These are phyloP conservation scores for Apamea monoglypha DNA, from an alignment of 2,888 invertebrate species.

Conservation along the genomic window DNA sequence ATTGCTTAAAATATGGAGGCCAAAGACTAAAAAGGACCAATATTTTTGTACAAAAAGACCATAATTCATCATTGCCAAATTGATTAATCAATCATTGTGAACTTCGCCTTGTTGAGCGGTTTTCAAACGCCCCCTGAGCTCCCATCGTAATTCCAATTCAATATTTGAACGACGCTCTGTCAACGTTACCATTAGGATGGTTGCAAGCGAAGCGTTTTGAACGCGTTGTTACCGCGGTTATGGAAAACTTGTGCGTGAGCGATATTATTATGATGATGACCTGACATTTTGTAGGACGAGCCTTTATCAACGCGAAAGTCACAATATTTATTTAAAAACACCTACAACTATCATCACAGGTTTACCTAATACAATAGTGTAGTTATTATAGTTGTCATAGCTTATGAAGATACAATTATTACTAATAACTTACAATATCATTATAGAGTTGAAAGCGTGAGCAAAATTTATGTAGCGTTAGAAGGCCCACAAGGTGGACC, in stretches of 20 bases:
- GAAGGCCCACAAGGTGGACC: too few relatives aligned
- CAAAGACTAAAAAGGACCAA: neutral
- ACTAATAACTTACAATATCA: too few relatives aligned
- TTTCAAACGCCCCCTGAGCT: slow-evolving; percentile 69
- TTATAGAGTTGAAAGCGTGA: too few relatives aligned
- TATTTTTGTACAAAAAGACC: neutral
- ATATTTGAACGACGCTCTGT: slow-evolving; percentile 80
- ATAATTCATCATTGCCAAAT: slow-evolving; percentile 5
- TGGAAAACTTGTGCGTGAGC: neutral
- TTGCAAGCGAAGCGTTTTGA: slow-evolving; percentile 29
- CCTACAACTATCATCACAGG: too few relatives aligned
- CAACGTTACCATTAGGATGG: slow-evolving; percentile 66
- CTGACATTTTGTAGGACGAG: neutral
- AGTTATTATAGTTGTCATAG: too few relatives aligned
- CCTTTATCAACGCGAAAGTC: too few relatives aligned
- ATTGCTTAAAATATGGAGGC: neutral
- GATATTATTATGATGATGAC: neutral
- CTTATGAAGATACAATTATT: too few relatives aligned
- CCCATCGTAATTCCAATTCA: slow-evolving; percentile 79
- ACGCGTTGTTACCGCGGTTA: neutral
- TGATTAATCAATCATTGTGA: slow-evolving; percentile 55
- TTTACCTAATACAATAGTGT: too few relatives aligned
- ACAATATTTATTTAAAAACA: too few relatives aligned
- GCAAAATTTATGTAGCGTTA: too few relatives aligned
- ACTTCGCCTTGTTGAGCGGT: slow-evolving; percentile 66